Conservation (phyloP, 2,888 invertebrate species). For the Cerceris rybyensis region DNA sequence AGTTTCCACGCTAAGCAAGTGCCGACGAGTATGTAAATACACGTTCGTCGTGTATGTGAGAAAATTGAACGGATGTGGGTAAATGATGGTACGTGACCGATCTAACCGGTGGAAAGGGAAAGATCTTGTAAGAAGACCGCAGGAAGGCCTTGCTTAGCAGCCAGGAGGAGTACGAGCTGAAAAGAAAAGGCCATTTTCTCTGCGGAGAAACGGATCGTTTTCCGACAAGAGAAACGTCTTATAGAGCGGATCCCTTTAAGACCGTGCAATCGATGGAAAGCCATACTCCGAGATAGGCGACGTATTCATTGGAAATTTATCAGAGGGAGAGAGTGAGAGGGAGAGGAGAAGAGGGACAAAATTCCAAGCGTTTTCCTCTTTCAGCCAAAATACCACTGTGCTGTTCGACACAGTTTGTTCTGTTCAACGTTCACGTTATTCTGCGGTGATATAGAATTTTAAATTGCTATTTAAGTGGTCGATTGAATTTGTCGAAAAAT, state of each 20-base stretch:
- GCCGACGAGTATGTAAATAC: slow-evolving; percentile 52
- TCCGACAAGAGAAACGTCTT: slow-evolving; percentile 22
- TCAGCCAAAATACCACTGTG: slow-evolving; percentile 19
- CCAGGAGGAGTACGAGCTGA: neutral
- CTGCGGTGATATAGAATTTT: too few species aligned
- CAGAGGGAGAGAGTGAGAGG: neutral
- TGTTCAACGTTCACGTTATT: too few species aligned
- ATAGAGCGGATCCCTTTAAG: slow-evolving; percentile 26
- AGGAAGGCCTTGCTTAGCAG: slow-evolving; percentile 11
- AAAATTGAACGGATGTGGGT: slow-evolving; percentile 52
- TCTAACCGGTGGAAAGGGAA: slow-evolving; percentile 23
- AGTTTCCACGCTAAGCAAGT: slow-evolving; percentile 36
- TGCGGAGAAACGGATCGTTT: slow-evolving; percentile 8
- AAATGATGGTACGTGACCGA: slow-evolving; percentile 58
- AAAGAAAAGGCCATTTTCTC: slow-evolving; percentile 13
- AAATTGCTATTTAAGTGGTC: too few species aligned
- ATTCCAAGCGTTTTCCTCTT: slow-evolving; percentile 19
- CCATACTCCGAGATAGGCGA: slow-evolving; percentile 32
- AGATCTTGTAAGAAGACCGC: slow-evolving; percentile 16
- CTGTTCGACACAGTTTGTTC: too few species aligned
- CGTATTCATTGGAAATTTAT: slow-evolving; percentile 48
- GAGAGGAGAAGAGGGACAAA: neutral
- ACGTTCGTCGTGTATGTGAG: slow-evolving; percentile 32
- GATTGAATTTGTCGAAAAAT: too few species aligned
- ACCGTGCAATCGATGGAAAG: slow-evolving; percentile 26